Evolutionary conservation across 2,797 vertebrate species (phyloP).

Genomic region (Sebastes glaucus): DNA sequence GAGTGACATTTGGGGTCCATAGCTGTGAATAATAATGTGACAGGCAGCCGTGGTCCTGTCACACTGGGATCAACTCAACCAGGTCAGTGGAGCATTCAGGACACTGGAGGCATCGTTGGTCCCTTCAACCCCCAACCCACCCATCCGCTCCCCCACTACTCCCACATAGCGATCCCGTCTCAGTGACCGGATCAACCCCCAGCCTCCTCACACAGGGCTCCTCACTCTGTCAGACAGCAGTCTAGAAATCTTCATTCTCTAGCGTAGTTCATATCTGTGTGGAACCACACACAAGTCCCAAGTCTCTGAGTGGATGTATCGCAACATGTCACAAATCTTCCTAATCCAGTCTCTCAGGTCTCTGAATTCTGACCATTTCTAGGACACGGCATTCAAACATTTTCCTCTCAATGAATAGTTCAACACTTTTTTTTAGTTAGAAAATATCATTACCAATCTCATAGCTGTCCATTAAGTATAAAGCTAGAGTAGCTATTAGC

Average conservation of each 20-base stretch:
- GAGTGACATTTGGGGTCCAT: conserved; percentile 55
- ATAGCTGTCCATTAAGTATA: background rate
- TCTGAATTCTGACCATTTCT: background rate
- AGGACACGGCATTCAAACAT: background rate
- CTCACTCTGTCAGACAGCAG: conserved; percentile 34
- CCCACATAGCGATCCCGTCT: conserved; percentile 22
- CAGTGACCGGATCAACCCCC: conserved; percentile 41
- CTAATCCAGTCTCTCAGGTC: background rate
- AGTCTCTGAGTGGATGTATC: background rate
- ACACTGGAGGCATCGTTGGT: conserved; percentile 48
- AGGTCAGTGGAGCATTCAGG: conserved; percentile 56
- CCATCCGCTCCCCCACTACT: background rate
- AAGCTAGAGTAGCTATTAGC: background rate
- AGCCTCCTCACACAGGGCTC: conserved; percentile 20
- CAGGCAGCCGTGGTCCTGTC: conserved; percentile 69
- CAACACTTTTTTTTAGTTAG: background rate
- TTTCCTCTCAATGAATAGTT: background rate
- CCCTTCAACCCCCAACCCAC: conserved; percentile 7
- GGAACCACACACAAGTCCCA: background rate
- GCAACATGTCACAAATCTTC: background rate
- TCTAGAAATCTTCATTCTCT: conserved; percentile 26
- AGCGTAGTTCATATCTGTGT: background rate
- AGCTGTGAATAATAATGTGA: conserved; percentile 71
- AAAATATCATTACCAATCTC: background rate
- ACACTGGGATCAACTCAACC: conserved; percentile 50